Conservation (phyloP, 2,113 vertebrate genomes). For the Poeciliopsis occidentalis region DNA sequence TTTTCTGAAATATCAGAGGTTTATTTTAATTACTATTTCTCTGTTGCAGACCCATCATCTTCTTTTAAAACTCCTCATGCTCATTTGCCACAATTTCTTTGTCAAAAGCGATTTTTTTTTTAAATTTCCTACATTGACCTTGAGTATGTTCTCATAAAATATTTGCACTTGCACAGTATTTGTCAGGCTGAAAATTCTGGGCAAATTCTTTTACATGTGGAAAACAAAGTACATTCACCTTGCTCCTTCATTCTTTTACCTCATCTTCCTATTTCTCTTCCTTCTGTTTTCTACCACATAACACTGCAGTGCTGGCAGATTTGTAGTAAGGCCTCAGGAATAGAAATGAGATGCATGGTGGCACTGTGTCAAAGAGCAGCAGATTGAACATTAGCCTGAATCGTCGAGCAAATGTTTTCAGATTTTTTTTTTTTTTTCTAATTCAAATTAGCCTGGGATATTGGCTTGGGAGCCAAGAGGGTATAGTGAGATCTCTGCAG, state of each 20-base stretch:
- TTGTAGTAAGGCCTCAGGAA: conserved; percentile 55
- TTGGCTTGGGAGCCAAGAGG: conserved; percentile 56
- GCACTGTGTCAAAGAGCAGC: conserved; percentile 77
- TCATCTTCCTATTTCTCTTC: conserved; percentile 12
- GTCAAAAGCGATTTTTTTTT: conserved; percentile 1
- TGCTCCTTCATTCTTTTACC: conserved; percentile 11
- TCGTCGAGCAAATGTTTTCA: conserved; percentile 75
- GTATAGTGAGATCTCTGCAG: conserved; percentile 49
- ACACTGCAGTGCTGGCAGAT: conserved; percentile 52
- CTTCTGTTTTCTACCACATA: conserved; percentile 39
- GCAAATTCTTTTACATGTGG: conserved; percentile 25
- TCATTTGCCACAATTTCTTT: not conserved
- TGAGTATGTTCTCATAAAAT: conserved; percentile 45
- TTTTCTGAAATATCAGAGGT: not conserved
- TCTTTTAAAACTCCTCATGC: conserved; percentile 2
- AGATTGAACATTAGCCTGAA: conserved; percentile 78
- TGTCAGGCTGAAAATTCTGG: conserved; percentile 37
- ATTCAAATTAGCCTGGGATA: conserved; percentile 70
- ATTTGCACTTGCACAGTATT: conserved; percentile 27
- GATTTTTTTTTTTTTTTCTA: conserved; percentile 58
- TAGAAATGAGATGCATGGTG: conserved; percentile 72
- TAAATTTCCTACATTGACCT: conserved; percentile 47
- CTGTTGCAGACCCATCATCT: conserved; percentile 19
- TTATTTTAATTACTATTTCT: conserved; percentile 26
- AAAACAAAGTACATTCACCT: conserved; percentile 30